Conservation (phyloP, 1,140 invertebrate species). For the Bombus waltoni region DNA sequence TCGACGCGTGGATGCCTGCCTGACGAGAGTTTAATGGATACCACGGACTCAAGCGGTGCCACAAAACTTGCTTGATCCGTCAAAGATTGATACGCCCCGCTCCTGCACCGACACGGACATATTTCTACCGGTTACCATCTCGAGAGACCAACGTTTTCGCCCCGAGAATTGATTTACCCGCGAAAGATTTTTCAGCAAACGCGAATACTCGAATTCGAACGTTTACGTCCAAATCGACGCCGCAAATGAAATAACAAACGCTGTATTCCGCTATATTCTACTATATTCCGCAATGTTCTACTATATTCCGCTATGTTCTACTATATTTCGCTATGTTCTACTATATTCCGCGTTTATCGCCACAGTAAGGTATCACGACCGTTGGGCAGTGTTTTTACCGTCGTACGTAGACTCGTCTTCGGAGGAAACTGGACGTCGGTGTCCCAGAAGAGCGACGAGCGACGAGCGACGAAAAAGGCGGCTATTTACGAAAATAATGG, state of each 20-base stretch:
- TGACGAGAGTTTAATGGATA: conserved; percentile 69
- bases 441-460: neutral
- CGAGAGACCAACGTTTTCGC: neutral
- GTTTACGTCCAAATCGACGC: too few species aligned
- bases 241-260: too few species aligned
- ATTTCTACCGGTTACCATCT: neutral
- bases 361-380: too few species aligned
- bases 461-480: too few species aligned
- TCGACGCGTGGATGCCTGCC: conserved; percentile 7
- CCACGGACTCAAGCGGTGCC: conserved; percentile 45
- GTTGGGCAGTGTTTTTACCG: too few species aligned
- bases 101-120: neutral
- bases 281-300: too few species aligned
- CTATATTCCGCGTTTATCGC: too few species aligned
- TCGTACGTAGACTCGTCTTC: too few species aligned
- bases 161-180: conserved; percentile 1
- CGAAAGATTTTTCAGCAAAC: neutral
- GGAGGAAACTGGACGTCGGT: neutral
- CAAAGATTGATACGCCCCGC: conserved; percentile 57
- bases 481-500: neutral
- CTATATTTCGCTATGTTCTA: too few species aligned
- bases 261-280: too few species aligned
- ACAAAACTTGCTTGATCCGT: conserved; percentile 34
- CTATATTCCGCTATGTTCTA: too few species aligned
- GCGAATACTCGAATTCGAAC: too few species aligned